Base-by-base conservation (phyloP, 1,140 invertebrate genomes). In the Pteromalus puparum region DNA sequence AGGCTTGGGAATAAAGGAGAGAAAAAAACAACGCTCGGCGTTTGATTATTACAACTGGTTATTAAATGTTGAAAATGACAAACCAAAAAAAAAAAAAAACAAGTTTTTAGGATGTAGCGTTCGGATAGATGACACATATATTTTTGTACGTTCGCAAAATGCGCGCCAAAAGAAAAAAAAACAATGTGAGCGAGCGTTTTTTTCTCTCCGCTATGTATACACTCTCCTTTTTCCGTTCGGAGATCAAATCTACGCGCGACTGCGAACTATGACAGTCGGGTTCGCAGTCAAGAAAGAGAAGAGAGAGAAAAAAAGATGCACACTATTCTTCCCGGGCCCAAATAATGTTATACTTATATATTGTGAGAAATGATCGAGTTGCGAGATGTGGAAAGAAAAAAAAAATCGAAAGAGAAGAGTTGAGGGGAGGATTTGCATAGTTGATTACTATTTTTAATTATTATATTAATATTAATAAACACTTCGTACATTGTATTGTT, bases 51-150 rank as follows among this genome's bases (percentile, higher is more conserved):
- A 68, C 6, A 65, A 65, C 88, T 88, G 89, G 86, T 89, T 89
- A 85, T 84, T 75, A 75, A 85, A 81, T 76, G 10, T 74, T 84
- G 48, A 84, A 78, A 83, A 24, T 42, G 34, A 46, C 73, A 75
- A 83, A 83, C 21, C 26, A 84, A 85, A 67, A 81, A 86, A 87
- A 87, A 89, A 91, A 81, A 86, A 87, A 87, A 89, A 91, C 88
- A 88, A 90, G 89, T 92, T 91, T 92, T 92, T 92, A 92, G 90
- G 89, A 90, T 90, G 90, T 92, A 91, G 89, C 90, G 90, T 90
- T 92, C 88, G 88, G 88, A 92, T 92, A 93, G 90, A 92, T 92
- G 84, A 92, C 89, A 90, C 90, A 90, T 92, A 93, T 93, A 93
- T 93, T 92, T 93, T 93, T 93, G 92, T 93, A 93, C 92, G 89